Evolutionary conservation across 1,140 invertebrate species (phyloP), one percentile per base, ranked within the genome.

Genomic region (Sycophila sp.): DNA sequence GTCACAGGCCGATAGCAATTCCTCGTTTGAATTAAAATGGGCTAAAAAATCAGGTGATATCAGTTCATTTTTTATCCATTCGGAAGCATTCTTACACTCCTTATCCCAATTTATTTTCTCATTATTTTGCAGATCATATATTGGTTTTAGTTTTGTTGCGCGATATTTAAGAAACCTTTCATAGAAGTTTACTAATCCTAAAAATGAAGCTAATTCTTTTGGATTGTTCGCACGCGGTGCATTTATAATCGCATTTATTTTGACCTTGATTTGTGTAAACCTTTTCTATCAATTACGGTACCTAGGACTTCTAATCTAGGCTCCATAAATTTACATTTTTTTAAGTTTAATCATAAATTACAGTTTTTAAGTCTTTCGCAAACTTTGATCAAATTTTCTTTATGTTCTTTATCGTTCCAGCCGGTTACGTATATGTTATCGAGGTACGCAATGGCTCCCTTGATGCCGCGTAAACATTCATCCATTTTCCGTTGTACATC

Each of bases 261-360:
- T 56, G 53, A 32, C n/a, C 3, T 22, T 15, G 69, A 30, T 75
- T 68, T 56, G 70, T 73, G 19, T 11, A 83, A 71, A 2, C 80
- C 81, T 2, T 74, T 58, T 19, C 55, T 42, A 22, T 72, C 49
- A 28, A 83, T 70, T 60, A 73, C 67, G 24, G 80, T 76, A 13
- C 81, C 82, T 15, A 81, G 68, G 34, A 71, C 51, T 42, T 75
- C 72, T 28, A 73, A 34, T 40, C 30, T 38, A 0, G 49, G 36
- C 53, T 69, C 4, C 40, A 73, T 42, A 32, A 75, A 71, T 53
- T 73, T 38, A 51, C 71, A 70, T 58, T 75, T 73, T 26, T 42
- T 60, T 36, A 19, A n/a, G 30, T 71, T 75, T 58, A 75, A 22
- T 65, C 64, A 40, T 7, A 71, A 67, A 6, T 38, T 47, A 34